Evolutionary conservation across 2,113 vertebrate species (phyloP).

Genomic region (Ciconia maguari): DNA sequence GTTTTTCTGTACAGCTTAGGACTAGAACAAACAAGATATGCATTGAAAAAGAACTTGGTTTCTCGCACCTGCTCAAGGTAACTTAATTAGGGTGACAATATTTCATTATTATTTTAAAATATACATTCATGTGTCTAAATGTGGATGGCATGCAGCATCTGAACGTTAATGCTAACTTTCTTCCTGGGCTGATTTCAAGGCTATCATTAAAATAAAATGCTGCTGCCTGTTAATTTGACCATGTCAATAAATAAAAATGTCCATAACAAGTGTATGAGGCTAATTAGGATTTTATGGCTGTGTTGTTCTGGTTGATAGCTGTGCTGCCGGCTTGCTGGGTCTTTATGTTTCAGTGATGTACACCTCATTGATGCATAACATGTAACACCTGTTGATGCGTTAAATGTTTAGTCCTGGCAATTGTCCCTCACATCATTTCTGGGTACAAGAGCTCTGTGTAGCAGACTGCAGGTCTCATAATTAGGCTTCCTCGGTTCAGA

Average conservation of each 20-base stretch:
- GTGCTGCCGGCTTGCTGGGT: constrained; percentile 33
- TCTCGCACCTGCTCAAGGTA: not conserved
- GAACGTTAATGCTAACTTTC: constrained; percentile 22
- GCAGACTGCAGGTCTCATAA: not conserved
- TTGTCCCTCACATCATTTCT: constrained; percentile 15
- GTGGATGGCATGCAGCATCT: not conserved
- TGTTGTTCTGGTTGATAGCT: constrained; percentile 61
- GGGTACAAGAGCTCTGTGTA: not conserved
- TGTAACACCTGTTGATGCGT: constrained; percentile 56
- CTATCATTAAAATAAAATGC: constrained; percentile 54
- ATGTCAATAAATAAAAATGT: constrained; percentile 63
- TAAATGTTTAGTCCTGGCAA: constrained; percentile 56
- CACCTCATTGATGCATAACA: constrained; percentile 58
- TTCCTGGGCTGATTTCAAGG: constrained; percentile 37
- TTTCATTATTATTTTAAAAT: not conserved
- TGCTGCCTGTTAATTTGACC: constrained; percentile 61
- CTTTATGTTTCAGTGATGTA: constrained; percentile 57
- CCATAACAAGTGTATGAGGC: constrained; percentile 45
- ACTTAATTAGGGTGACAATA: not conserved
- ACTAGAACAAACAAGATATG: not conserved
- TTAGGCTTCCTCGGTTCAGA: not conserved
- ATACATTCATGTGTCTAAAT: not conserved
- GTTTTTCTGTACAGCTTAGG: not conserved
- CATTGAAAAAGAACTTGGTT: not conserved
- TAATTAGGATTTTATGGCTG: constrained; percentile 63